phyloP scores from a whole-genome alignment of 1,140 invertebrate genomes.

The Tetranychus cinnabarinus region DNA sequence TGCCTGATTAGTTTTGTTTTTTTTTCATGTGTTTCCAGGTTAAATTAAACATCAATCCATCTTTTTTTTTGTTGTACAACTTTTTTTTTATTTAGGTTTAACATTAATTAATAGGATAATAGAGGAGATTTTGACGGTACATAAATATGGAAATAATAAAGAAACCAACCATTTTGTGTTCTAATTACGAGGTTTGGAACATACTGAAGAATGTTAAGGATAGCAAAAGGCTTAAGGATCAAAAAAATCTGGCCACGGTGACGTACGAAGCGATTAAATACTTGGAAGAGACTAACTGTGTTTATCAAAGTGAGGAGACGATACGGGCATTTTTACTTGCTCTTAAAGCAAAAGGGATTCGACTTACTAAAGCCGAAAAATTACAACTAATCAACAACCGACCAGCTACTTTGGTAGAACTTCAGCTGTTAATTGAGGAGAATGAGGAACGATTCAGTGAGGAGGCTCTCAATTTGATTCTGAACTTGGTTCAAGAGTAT shows the following conservation, averaged over 20 bases:
- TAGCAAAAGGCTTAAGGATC: constrained; percentile 29
- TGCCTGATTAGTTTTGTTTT: too few relatives aligned
- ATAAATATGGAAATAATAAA: constrained; percentile 14
- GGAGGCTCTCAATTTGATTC: constrained; percentile 42
- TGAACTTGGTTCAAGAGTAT: constrained; percentile 21
- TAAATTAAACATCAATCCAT: too few relatives aligned
- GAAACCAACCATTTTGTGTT: constrained; percentile 16
- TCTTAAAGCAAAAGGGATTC: constrained; percentile 31
- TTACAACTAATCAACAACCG: constrained; percentile 53
- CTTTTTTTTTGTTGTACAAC: too few relatives aligned
- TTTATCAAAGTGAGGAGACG: constrained; percentile 32
- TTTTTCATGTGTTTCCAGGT: too few relatives aligned
- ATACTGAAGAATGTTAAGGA: constrained; percentile 38
- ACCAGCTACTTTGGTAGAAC: constrained; percentile 47
- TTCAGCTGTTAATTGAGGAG: constrained; percentile 60
- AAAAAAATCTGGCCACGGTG: constrained; percentile 41
- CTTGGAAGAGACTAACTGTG: constrained; percentile 41
- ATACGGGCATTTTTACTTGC: constrained; percentile 38
- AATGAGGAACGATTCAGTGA: constrained; percentile 54
- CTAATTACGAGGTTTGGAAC: constrained; percentile 27
- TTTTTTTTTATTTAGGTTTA: too few relatives aligned
- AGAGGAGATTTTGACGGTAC: too few relatives aligned
- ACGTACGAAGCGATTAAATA: constrained; percentile 52
- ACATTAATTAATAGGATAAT: too few relatives aligned
- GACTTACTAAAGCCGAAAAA: constrained; percentile 53